A percentile compares a stretch with the other conserved stretches of the same genome.
These are phyloP conservation scores for Apogon hyalosoma DNA, from an alignment of 2,797 vertebrate species.

Conservation along the genomic window DNA sequence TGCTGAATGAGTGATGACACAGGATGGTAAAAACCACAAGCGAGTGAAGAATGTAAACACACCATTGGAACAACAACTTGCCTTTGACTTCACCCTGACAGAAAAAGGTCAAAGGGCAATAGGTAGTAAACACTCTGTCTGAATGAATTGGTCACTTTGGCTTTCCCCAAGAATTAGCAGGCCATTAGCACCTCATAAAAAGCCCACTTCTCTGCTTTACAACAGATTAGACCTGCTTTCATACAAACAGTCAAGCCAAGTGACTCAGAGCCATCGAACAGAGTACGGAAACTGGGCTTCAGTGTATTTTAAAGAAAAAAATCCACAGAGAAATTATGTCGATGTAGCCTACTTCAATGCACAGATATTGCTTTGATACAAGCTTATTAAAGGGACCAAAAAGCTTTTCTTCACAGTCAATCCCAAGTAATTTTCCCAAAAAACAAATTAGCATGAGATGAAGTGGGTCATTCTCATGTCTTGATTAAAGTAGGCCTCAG, in stretches of 20 bases:
- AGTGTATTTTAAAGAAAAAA: slow-evolving; percentile 1
- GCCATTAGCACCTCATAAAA: slow-evolving; percentile 84
- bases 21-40: slow-evolving; percentile 21
- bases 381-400: slow-evolving; percentile 40
- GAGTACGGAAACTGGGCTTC: slow-evolving; percentile 22
- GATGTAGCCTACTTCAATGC: slow-evolving; percentile 42
- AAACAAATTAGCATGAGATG: slow-evolving; percentile 66
- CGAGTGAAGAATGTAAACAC: slow-evolving; percentile 36
- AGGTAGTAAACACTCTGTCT: slow-evolving; percentile 75
- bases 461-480: slow-evolving; percentile 72
- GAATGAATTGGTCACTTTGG: slow-evolving; percentile 80
- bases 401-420: slow-evolving; percentile 40
- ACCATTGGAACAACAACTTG: slow-evolving; percentile 40
- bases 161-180: slow-evolving; percentile 79
- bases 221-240: slow-evolving; percentile 72
- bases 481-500: slow-evolving; percentile 72
- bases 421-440: slow-evolving; percentile 33
- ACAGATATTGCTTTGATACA: slow-evolving; percentile 52
- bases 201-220: slow-evolving; percentile 72
- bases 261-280: slow-evolving; percentile 37
- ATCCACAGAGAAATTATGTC: slow-evolving; percentile 42
- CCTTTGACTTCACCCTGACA: slow-evolving; percentile 47
- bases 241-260: slow-evolving; percentile 62
- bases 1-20: slow-evolving; percentile 8
- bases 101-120: slow-evolving; percentile 69